A percentile compares a stretch with the other conserved stretches of the same genome.
Evolutionary conservation across 2,888 invertebrate genomes (phyloP).

Genomic region (Drosophila greeni): DNA sequence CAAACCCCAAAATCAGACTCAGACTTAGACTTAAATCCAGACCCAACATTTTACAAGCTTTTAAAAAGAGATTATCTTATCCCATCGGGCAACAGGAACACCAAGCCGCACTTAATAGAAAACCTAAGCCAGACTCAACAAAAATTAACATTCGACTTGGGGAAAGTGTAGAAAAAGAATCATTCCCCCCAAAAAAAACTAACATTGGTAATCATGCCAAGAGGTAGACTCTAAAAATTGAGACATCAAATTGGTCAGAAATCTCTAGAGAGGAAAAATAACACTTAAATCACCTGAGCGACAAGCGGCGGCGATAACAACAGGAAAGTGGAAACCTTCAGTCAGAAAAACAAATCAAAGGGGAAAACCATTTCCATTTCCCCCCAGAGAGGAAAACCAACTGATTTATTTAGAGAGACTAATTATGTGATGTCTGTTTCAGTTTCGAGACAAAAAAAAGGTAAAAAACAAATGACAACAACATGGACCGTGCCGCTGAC

Average conservation of each 20-base stretch:
- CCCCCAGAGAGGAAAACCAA: conserved; percentile 45
- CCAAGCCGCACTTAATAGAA: conserved; percentile 60
- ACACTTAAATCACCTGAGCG: conserved; percentile 65
- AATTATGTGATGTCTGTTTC: conserved; percentile 61
- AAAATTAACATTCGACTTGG: conserved; percentile 49
- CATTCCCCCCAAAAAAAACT: conserved; percentile 20
- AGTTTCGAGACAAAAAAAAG: conserved; percentile 34
- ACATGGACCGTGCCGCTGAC: conserved; percentile 54
- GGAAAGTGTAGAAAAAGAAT: conserved; percentile 27
- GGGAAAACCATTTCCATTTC: conserved; percentile 21
- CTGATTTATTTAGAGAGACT: conserved; percentile 70
- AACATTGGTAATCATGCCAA: conserved; percentile 36
- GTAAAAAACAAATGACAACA: conserved; percentile 53
- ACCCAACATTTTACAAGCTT: conserved; percentile 59
- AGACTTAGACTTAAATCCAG: no score
- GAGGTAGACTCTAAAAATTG: conserved; percentile 38
- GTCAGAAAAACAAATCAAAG: conserved; percentile 48
- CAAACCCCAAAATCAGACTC: conserved; percentile 31
- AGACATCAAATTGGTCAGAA: conserved; percentile 61
- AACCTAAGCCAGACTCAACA: conserved; percentile 45
- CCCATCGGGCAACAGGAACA: conserved; percentile 43
- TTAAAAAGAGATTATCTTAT: conserved; percentile 62
- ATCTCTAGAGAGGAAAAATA: conserved; percentile 41
- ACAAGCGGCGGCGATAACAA: conserved; percentile 46
- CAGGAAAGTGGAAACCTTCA: conserved; percentile 26